These are phyloP conservation scores for Torymus aiolomorphi DNA, from an alignment of 2,888 invertebrate species.

Conservation along the genomic window DNA sequence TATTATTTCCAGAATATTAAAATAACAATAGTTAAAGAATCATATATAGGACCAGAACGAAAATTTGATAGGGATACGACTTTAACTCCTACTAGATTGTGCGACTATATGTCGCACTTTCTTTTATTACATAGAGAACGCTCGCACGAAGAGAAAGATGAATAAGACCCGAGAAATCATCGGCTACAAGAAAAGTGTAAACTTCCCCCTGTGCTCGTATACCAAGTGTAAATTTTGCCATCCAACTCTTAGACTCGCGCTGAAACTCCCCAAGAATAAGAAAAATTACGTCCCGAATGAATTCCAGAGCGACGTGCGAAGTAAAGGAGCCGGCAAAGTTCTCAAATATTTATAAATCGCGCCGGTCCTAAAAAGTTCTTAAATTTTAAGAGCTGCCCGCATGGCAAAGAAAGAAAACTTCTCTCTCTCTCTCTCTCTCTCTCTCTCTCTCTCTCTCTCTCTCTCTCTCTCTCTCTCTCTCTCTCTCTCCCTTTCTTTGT, in stretches of 20 bases:
- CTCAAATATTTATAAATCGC: slow-evolving; percentile 40
- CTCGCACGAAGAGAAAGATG: no score
- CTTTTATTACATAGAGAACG: no score
- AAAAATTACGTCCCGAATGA: slow-evolving; percentile 8
- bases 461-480: slow-evolving; percentile 21
- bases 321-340: slow-evolving; percentile 8
- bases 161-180: no score
- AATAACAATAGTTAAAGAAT: no score
- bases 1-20: no score
- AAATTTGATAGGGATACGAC: no score
- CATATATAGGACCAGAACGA: no score
- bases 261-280: neutral
- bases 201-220: neutral
- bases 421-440: slow-evolving; percentile 21
- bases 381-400: slow-evolving; percentile 3
- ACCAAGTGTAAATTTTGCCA: neutral
- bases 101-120: no score
- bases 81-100: no score
- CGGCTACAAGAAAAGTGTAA: no score
- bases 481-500: slow-evolving; percentile 17
- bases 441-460: slow-evolving; percentile 10
- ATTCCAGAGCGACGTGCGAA: neutral
- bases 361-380: slow-evolving; percentile 29
- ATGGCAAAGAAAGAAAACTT: slow-evolving; percentile 16
- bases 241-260: no score